phyloP scores from a whole-genome alignment of 2,113 vertebrate genomes.

The Deroptyus accipitrinus region DNA sequence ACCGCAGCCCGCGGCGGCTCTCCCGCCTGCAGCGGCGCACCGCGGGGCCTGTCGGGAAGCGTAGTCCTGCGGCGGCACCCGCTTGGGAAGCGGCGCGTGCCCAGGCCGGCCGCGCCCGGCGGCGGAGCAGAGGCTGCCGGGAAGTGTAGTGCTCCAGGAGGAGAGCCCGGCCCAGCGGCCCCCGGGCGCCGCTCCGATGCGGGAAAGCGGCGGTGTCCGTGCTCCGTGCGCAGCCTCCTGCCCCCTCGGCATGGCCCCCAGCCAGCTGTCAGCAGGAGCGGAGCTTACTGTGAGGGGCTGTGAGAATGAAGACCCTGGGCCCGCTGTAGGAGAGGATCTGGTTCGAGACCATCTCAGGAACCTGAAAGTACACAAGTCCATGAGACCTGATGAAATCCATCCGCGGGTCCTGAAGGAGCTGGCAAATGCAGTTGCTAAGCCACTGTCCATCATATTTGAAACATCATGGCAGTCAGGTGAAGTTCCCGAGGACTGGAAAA shows the following conservation, averaged over 20 bases:
- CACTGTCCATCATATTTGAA: too few relatives aligned
- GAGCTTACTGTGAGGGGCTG: neutral
- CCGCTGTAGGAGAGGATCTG: too few relatives aligned
- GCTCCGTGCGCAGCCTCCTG: neutral
- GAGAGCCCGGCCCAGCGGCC: rapidly evolving
- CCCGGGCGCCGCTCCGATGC: neutral
- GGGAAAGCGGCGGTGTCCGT: neutral
- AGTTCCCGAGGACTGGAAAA: too few relatives aligned
- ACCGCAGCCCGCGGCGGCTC: neutral
- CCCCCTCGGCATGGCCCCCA: too few relatives aligned
- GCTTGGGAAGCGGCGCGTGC: neutral
- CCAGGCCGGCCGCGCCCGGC: neutral
- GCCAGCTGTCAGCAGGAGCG: neutral
- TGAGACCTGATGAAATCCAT: too few relatives aligned
- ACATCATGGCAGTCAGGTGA: too few relatives aligned
- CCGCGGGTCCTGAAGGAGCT: too few relatives aligned
- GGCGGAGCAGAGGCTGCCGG: neutral
- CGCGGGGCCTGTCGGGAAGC: constrained; percentile 10
- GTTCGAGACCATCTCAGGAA: too few relatives aligned
- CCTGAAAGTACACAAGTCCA: too few relatives aligned
- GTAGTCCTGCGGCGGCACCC: neutral
- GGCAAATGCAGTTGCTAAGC: too few relatives aligned
- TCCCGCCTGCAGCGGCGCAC: rapidly evolving
- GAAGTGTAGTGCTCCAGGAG: neutral
- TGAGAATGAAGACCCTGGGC: too few relatives aligned